These are phyloP conservation scores for Peromyscus nudipes DNA, from an alignment of 2,797 vertebrate genomes.

Conservation along the genomic window DNA sequence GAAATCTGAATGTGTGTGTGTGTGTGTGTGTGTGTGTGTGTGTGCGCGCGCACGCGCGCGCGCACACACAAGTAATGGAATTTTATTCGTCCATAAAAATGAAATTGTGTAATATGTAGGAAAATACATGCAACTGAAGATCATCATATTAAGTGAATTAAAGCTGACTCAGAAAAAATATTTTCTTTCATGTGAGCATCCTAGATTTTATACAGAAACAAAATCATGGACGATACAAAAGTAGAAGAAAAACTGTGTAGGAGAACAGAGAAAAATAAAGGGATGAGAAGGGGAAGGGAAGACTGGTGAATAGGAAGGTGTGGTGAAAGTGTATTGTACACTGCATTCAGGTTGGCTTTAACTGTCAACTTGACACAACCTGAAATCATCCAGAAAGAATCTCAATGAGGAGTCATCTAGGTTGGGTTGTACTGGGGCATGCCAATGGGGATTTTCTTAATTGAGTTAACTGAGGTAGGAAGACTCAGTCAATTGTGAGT, in stretches of 20 bases:
- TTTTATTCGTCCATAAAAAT: not conserved
- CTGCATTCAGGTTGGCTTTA: too few relatives aligned
- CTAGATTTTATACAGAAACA: not conserved
- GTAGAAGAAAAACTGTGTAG: not conserved
- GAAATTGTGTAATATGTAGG: not conserved
- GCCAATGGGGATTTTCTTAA: not conserved
- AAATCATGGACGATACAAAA: not conserved
- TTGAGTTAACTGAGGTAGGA: not conserved
- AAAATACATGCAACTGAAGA: not conserved
- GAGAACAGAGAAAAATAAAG: not conserved
- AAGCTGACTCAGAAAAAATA: not conserved
- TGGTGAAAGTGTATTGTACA: not conserved
- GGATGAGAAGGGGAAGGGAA: not conserved
- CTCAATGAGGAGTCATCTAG: not conserved
- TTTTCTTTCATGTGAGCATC: not conserved
- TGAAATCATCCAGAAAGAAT: not conserved
- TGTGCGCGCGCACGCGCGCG: too few relatives aligned
- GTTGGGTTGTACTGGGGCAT: not conserved
- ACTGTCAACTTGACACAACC: not conserved
- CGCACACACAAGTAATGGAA: not conserved
- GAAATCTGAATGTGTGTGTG: not conserved
- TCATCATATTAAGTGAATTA: not conserved
- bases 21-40: too few relatives aligned
- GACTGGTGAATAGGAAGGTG: fast-evolving
- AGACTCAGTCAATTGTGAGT: too few relatives aligned